Percentiles rank a stretch among this genome's conserved stretches.
phyloP scores from a whole-genome alignment of 2,797 vertebrate species.

The Coregonus suidteri region DNA sequence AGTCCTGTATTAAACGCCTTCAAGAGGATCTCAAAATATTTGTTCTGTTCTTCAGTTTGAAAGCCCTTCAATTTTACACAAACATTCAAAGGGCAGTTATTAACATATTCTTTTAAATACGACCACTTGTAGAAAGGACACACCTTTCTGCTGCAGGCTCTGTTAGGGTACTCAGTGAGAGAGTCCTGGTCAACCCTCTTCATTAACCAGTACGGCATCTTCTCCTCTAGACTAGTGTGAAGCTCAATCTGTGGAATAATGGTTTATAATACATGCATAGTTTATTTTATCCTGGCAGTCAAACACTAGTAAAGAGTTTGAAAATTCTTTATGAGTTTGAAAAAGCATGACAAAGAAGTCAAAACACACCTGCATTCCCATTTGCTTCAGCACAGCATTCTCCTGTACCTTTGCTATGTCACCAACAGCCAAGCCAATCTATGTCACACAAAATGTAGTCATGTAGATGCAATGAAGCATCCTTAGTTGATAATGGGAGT shows the following conservation, averaged over 20 bases:
- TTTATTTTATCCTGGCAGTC: background rate
- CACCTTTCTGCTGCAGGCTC: conserved; percentile 57
- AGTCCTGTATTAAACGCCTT: background rate
- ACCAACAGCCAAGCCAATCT: conserved; percentile 89
- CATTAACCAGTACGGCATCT: conserved; percentile 83
- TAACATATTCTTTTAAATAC: background rate
- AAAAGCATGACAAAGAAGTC: background rate
- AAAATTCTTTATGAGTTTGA: background rate
- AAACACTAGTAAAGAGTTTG: background rate
- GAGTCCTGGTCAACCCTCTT: conserved; percentile 78
- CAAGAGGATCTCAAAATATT: background rate
- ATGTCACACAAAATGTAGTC: background rate
- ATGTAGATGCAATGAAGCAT: background rate
- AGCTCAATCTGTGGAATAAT: conserved; percentile 77
- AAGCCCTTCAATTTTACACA: background rate
- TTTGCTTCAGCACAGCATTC: conserved; percentile 84
- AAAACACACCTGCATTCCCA: conserved; percentile 83
- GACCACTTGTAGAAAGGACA: conserved; percentile 17
- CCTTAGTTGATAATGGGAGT: background rate
- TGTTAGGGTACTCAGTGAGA: conserved; percentile 79
- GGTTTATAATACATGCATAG: background rate
- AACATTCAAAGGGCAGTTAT: background rate
- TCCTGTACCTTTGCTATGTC: conserved; percentile 88
- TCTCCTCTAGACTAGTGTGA: conserved; percentile 85
- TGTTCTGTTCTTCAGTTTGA: background rate